Evolutionary conservation across 2,113 vertebrate genomes (phyloP), one percentile per base, ranked within the genome.

Genomic region (Malurus cyaneus): DNA sequence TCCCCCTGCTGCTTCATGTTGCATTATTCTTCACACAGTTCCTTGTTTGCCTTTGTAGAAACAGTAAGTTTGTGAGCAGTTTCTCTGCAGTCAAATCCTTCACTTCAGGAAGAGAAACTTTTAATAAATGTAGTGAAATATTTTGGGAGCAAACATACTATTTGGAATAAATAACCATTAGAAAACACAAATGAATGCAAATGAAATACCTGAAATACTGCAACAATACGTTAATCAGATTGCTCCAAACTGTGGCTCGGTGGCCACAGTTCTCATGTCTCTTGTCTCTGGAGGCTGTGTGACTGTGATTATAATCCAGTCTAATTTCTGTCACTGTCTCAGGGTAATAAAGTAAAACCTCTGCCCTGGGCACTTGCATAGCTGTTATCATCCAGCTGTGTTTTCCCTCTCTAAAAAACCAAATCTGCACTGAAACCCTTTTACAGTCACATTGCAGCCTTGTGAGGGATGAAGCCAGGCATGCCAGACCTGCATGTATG

Each of bases 401-500:
- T 76, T 83, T 67, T 8, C 31, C 15, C 1, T 73, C 1, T 73
- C 29, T 47, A 20, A 50, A 71, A 50, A 60, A 18, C 5, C 18
- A 61, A 47, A n/a, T 46, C 44, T 77, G 12, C 15, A 13, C 5
- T 39, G 72, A 56, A 41, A 31, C 29, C 18, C 8, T 50, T 11
- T 54, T 18, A 34, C 5, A 42, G 77, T 50, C 12, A 5, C 6
- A 10, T 26, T 20, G 26, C 34, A 21, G 4, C 29, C 67, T 5
- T 11, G 18, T 2, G 3, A 36, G 20, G 15, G 53, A 12, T 67
- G 72, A 53, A 85, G 18, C 11, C 15, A 61, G 14, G 19, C 1
- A 0, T 20, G 15, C 15, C 61, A 29, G 44, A 20, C 18, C 1
- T 34, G 31, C 11, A 8, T 28, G 3, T 16, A 3, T 28, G 12